Evolutionary conservation across 2,888 invertebrate genomes (phyloP).

Genomic region (Pyrgus malvae): DNA sequence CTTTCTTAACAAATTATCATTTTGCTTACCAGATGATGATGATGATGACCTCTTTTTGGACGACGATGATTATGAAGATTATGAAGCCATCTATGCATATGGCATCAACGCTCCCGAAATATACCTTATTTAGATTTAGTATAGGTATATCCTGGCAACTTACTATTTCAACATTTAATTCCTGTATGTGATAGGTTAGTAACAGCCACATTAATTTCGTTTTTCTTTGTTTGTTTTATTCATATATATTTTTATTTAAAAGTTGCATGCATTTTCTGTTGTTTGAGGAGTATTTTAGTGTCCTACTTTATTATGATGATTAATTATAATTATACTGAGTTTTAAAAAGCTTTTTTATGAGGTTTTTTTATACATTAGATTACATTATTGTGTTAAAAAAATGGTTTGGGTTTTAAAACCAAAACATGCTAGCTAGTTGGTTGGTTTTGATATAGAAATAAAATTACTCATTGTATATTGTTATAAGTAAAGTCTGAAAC

Average conservation of each 20-base stretch:
- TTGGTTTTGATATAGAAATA: slow-evolving; percentile 45
- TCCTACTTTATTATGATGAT: too few species aligned
- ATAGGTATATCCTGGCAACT: background rate
- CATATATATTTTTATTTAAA: slow-evolving; percentile 1
- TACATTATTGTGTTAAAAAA: background rate
- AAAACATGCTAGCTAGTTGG: too few species aligned
- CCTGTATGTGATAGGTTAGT: background rate
- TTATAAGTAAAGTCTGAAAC: slow-evolving; percentile 61
- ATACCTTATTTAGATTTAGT: slow-evolving; percentile 40
- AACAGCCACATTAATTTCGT: slow-evolving; percentile 5
- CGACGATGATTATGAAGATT: slow-evolving; percentile 52
- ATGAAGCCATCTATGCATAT: slow-evolving; percentile 38
- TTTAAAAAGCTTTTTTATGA: too few species aligned
- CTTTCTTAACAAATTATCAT: background rate
- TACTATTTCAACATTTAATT: background rate
- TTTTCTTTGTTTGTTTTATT: slow-evolving; percentile 21
- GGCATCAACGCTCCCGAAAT: slow-evolving; percentile 49
- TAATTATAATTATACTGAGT: too few species aligned
- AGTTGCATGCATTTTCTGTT: slow-evolving; percentile 7
- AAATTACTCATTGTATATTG: slow-evolving; percentile 45
- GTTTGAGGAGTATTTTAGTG: background rate
- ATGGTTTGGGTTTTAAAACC: slow-evolving; percentile 1
- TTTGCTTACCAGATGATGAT: slow-evolving; percentile 46
- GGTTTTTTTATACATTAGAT: background rate
- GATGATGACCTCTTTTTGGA: slow-evolving; percentile 50